Evolutionary conservation across 2,797 vertebrate species (phyloP), one percentile per base, ranked within the genome.

Genomic region (Sebastes nivosus): DNA sequence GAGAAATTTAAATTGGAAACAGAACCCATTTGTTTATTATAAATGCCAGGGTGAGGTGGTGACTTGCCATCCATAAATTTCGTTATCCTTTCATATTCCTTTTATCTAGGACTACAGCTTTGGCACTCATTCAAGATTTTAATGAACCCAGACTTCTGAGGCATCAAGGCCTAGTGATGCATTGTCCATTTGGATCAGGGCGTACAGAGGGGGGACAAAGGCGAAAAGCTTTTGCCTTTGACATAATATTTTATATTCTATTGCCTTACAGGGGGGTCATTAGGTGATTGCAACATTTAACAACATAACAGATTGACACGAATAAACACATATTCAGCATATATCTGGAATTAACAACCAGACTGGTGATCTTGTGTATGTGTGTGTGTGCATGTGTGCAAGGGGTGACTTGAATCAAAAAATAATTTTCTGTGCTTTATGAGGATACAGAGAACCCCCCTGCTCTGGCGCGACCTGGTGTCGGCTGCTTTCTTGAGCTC

Each of bases 61-160:
- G 94, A 95, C 94, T 95, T 93, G 94, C 93, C 94, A 95, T 95
- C 95, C 95, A 95, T 96, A 95, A 95, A 95, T 96, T 95, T 95
- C 87, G 93, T 94, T 93, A 93, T 95, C 93, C 94, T 95, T 95
- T 95, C 92, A 95, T 94, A 93, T 93, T 95, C 88, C 85, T 94
- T 95, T 95, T 92, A 95, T 96, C 94, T 95, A 90, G 83, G 87
- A 91, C 93, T 94, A 93, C 94, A 95, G 94, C 92, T 85, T 94
- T 96, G 95, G 95, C 94, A 94, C 94, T 93, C 89, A 94, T 95
- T 96, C 95, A 96, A 95, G 91, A 94, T 96, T 96, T 95, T 95
- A 96, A 96, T 95, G 94, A 96, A 95, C 91, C 91, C 94, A 91
- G 94, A 95, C 94, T 95, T 96, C 94, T 95, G 94, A 96, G 94